A percentile compares a stretch with the other conserved stretches of the same genome.
Conservation (phyloP, 2,113 vertebrate genomes). For the Dromaius novaehollandiae region DNA sequence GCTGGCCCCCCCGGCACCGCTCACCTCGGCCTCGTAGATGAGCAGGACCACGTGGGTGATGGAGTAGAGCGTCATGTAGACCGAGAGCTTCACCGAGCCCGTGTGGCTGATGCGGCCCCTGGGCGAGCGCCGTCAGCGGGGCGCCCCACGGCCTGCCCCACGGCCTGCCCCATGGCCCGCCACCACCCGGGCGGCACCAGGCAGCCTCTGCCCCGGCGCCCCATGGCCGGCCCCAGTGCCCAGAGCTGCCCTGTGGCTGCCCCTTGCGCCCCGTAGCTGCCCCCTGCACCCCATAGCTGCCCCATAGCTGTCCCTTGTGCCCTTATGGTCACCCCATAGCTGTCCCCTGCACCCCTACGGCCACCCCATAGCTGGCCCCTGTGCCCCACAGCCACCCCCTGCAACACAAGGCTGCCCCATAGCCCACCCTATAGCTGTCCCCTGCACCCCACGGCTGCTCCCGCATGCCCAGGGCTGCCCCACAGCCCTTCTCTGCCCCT, state of each 20-base stretch:
- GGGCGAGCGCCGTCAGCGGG: background rate
- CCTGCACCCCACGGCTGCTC: background rate
- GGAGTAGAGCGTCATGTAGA: conserved; percentile 95
- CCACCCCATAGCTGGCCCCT: background rate
- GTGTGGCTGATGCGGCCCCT: conserved; percentile 93
- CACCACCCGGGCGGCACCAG: background rate
- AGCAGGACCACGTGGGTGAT: conserved; percentile 91
- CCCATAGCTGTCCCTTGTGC: background rate
- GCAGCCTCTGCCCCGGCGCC: no score
- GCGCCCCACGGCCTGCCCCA: no score
- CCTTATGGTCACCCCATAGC: background rate
- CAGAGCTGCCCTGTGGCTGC: no score
- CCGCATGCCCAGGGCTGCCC: background rate
- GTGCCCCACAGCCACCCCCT: no score
- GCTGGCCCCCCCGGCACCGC: background rate
- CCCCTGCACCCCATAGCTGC: no score
- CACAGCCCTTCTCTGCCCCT: no score
- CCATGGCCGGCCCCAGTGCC: no score
- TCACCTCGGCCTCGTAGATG: conserved; percentile 91
- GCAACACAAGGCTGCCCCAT: no score
- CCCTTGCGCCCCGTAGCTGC: no score
- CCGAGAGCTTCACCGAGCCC: conserved; percentile 89
- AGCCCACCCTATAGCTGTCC: no score
- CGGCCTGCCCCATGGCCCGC: no score
- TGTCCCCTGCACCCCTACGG: background rate